Conservation (phyloP, 2,888 invertebrate species). For the Drosophila meridionalis region DNA sequence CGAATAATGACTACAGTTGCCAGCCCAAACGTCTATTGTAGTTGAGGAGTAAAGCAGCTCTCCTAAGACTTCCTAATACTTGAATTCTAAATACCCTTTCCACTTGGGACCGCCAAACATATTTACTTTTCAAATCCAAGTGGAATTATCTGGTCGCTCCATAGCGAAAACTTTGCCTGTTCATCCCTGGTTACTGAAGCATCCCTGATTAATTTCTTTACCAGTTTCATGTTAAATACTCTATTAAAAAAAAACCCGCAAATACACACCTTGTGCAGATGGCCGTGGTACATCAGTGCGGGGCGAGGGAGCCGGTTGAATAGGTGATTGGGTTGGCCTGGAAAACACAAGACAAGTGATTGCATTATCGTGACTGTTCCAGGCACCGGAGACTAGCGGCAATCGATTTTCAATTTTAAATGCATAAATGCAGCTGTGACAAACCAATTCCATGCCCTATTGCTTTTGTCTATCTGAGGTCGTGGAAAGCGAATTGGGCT, state of each 20-base stretch:
- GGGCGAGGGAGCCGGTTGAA: constrained; percentile 27
- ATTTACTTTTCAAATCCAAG: too few species aligned
- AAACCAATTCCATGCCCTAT: constrained; percentile 44
- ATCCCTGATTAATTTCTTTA: background rate
- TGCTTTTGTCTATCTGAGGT: background rate
- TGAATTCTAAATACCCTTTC: too few species aligned
- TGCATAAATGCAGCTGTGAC: constrained; percentile 30
- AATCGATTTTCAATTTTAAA: constrained; percentile 12
- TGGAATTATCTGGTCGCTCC: too few species aligned
- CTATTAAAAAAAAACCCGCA: background rate
- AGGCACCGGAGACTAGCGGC: background rate
- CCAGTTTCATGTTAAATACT: background rate
- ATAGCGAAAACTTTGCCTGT: too few species aligned
- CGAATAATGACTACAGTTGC: background rate
- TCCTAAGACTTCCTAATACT: too few species aligned
- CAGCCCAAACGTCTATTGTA: background rate
- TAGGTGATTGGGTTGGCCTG: constrained; percentile 26
- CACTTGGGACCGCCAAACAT: too few species aligned
- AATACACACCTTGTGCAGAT: constrained; percentile 59
- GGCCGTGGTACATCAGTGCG: constrained; percentile 42
- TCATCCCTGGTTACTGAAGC: background rate
- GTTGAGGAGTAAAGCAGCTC: too few species aligned
- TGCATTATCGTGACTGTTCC: background rate
- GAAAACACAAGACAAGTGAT: constrained; percentile 8
- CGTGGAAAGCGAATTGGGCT: background rate